Percentiles rank a stretch among this genome's conserved stretches.
These are phyloP conservation scores for Nothocercus julius DNA, from an alignment of 2,113 vertebrate species.

Conservation along the genomic window DNA sequence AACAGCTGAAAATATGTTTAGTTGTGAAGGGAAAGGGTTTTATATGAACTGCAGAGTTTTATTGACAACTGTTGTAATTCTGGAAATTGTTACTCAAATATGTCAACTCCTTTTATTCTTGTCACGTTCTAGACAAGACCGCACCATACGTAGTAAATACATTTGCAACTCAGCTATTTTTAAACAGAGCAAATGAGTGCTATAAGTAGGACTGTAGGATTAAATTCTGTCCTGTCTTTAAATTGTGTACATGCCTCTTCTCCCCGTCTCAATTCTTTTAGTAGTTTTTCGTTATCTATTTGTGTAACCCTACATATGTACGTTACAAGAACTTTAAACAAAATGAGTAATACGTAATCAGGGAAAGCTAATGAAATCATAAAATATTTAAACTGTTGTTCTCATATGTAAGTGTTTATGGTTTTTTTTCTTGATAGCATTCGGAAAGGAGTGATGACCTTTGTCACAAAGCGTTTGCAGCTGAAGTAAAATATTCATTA, in stretches of 20 bases:
- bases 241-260: neutral
- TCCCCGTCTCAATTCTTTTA: neutral
- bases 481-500: neutral
- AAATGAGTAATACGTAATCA: neutral
- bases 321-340: neutral
- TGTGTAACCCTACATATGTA: no score
- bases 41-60: neutral
- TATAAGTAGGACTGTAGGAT: neutral
- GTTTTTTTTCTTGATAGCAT: neutral
- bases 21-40: neutral
- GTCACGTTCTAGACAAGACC: neutral
- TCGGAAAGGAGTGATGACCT: neutral
- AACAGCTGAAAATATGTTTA: neutral
- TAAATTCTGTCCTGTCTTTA: neutral
- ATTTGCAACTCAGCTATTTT: neutral
- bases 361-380: neutral
- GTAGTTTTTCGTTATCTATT: neutral
- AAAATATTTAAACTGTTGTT: neutral
- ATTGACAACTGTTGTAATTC: neutral
- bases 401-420: no score
- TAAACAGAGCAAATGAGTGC: neutral
- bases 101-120: neutral
- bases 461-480: neutral
- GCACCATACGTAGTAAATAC: neutral
- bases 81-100: neutral